Percentiles rank a stretch among this genome's conserved stretches.
phyloP scores from a whole-genome alignment of 1,140 invertebrate species.

The Ceratosolen fusciceps region DNA sequence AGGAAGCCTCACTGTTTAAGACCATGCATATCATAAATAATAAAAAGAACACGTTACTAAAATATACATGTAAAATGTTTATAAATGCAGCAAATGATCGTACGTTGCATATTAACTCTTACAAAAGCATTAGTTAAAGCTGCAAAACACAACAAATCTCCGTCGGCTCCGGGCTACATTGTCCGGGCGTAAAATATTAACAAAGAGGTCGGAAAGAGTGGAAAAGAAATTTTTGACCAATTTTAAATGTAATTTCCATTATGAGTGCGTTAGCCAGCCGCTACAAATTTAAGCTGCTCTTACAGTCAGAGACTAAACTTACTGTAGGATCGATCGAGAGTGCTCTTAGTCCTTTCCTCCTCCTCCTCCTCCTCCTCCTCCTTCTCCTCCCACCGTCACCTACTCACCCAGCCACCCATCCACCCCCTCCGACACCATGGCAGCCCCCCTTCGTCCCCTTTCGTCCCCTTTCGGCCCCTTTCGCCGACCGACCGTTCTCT shows the following conservation, averaged over 20 bases:
- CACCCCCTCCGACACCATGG: background rate
- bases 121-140: background rate
- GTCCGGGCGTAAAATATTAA: background rate
- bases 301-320: conserved; percentile 19
- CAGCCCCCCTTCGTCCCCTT: background rate
- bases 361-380: background rate
- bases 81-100: background rate
- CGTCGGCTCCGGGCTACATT: background rate
- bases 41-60: no score
- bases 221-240: background rate
- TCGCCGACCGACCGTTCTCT: conserved; percentile 9
- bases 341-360: conserved; percentile 10
- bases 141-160: background rate
- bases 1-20: no score
- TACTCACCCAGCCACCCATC: background rate
- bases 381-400: background rate
- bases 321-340: conserved; percentile 17
- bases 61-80: background rate
- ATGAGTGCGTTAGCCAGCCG: background rate
- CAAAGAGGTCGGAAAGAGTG: background rate
- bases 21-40: no score
- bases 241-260: conserved; percentile 21
- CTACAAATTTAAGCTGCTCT: conserved; percentile 14
- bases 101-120: background rate
- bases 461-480: background rate